These are phyloP conservation scores for Elysia chlorotica DNA, from an alignment of 1,140 invertebrate species.

Conservation along the genomic window DNA sequence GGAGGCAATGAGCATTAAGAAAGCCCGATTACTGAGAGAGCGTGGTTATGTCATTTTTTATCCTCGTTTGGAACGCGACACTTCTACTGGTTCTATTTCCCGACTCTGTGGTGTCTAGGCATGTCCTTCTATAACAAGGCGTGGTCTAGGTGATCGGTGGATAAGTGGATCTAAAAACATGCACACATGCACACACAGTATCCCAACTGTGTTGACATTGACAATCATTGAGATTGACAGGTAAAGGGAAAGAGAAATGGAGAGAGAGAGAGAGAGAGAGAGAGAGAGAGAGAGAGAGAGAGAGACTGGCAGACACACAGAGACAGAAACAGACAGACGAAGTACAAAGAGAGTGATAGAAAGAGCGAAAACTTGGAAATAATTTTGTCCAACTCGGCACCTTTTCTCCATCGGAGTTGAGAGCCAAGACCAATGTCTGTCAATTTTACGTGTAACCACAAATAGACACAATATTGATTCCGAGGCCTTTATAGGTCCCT, in stretches of 20 bases:
- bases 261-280: slow-evolving; percentile 12
- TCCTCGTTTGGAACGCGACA: too few species aligned
- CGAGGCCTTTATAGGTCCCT: too few species aligned
- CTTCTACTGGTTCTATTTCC: too few species aligned
- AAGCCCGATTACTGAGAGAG: too few species aligned
- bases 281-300: slow-evolving; percentile 10
- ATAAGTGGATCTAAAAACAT: too few species aligned
- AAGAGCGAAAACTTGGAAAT: not conserved
- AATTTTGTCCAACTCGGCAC: not conserved
- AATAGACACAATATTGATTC: not conserved
- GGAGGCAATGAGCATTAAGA: too few species aligned
- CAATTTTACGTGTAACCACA: not conserved
- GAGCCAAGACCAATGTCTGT: not conserved
- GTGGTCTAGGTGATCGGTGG: too few species aligned
- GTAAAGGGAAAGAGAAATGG: not conserved
- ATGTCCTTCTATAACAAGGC: too few species aligned
- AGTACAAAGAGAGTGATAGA: not conserved
- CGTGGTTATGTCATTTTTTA: too few species aligned
- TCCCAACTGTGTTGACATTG: too few species aligned
- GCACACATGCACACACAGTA: too few species aligned
- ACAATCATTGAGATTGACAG: slow-evolving; percentile 10
- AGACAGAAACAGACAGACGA: not conserved
- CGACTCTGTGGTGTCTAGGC: too few species aligned
- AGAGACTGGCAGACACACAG: slow-evolving; percentile 1
- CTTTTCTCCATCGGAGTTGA: not conserved